A percentile compares a stretch with the other conserved stretches of the same genome.
phyloP scores from a whole-genome alignment of 2,888 invertebrate genomes.

The Ernsta delagoae region DNA sequence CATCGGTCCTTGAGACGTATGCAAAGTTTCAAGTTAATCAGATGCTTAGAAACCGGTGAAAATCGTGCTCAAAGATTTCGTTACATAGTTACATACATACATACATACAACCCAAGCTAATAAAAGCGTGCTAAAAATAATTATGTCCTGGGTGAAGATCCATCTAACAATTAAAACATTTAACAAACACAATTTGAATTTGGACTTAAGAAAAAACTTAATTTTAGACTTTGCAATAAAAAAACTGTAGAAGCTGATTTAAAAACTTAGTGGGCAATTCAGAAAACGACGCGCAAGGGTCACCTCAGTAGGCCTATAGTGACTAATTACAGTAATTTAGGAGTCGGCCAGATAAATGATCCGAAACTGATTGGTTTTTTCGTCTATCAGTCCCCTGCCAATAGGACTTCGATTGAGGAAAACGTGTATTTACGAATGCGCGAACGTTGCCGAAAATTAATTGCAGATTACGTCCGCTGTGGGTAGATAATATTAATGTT shows the following conservation, averaged over 20 bases:
- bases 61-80: too few relatives aligned
- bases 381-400: slow-evolving; percentile 24
- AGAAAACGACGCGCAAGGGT: slow-evolving; percentile 1
- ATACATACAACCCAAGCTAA: too few relatives aligned
- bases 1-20: too few relatives aligned
- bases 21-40: too few relatives aligned
- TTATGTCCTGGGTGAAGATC: too few relatives aligned
- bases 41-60: too few relatives aligned
- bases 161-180: too few relatives aligned
- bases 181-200: too few relatives aligned
- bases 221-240: too few relatives aligned
- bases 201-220: too few relatives aligned
- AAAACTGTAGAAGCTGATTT: background rate
- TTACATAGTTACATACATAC: too few relatives aligned
- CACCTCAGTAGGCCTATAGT: slow-evolving; percentile 1
- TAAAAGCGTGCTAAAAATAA: too few relatives aligned
- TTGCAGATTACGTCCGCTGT: background rate
- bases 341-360: slow-evolving; percentile 22
- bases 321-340: slow-evolving; percentile 33
- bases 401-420: slow-evolving; percentile 18
- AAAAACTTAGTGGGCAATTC: background rate
- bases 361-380: slow-evolving; percentile 32
- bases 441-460: slow-evolving; percentile 2
- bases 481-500: background rate
- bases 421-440: background rate